These are phyloP conservation scores for Phymanthus crucifer DNA, from an alignment of 92 coral and sea anemone species.

Conservation along the genomic window DNA sequence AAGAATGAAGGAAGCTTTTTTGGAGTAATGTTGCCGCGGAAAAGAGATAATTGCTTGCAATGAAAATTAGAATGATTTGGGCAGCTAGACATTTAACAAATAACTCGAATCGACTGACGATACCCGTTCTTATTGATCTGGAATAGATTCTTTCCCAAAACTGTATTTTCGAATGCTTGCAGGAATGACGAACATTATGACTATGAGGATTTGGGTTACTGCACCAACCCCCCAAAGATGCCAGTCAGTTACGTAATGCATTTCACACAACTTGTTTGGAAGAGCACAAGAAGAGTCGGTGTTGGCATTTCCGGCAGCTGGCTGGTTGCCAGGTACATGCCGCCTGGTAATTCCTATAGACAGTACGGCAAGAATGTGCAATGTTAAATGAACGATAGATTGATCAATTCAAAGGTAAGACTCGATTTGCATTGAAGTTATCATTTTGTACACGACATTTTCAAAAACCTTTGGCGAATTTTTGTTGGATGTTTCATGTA, in stretches of 20 bases:
- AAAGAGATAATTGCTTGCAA: too few relatives aligned
- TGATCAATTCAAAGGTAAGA: neutral
- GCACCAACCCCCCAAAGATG: conserved; percentile 18
- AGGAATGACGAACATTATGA: neutral
- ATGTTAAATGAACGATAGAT: conserved; percentile 23
- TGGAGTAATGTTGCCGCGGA: too few relatives aligned
- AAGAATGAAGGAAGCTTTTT: too few relatives aligned
- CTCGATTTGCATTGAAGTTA: neutral
- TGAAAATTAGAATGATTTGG: too few relatives aligned
- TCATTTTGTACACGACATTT: too few relatives aligned
- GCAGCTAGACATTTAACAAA: too few relatives aligned
- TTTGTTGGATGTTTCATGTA: neutral
- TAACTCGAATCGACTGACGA: too few relatives aligned
- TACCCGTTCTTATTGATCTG: neutral
- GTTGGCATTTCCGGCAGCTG: conserved; percentile 33
- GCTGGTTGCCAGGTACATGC: conserved; percentile 46
- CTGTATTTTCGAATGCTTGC: neutral
- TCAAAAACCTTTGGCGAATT: too few relatives aligned
- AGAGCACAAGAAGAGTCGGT: conserved; percentile 32
- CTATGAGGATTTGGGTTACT: conserved; percentile 22
- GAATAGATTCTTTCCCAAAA: neutral
- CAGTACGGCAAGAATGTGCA: conserved; percentile 38
- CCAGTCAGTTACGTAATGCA: conserved; percentile 23
- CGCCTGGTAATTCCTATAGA: conserved; percentile 28
- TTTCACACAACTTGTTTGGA: conserved; percentile 49